phyloP scores from a whole-genome alignment of 1,140 invertebrate genomes.

The Nixonia krombeini region DNA sequence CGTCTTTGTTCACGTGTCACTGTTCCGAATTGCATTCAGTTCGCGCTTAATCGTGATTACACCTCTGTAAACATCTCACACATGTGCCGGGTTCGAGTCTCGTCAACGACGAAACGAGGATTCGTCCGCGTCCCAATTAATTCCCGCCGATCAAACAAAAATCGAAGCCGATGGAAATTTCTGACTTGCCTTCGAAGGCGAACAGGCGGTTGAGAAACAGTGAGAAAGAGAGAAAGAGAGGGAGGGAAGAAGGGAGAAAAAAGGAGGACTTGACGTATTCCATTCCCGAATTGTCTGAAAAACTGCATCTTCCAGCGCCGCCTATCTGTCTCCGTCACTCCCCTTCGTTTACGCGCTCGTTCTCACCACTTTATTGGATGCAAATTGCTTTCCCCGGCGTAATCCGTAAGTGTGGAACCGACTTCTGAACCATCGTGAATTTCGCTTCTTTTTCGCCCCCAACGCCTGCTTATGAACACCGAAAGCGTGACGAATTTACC shows the following conservation, averaged over 20 bases:
- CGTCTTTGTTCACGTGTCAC: no score
- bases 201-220: neutral
- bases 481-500: constrained; percentile 40
- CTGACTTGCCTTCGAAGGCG: no score
- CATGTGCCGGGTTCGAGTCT: no score
- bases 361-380: constrained; percentile 48
- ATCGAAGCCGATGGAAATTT: no score
- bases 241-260: constrained; percentile 4
- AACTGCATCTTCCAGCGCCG: neutral
- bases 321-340: constrained; percentile 7
- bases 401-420: constrained; percentile 32
- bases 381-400: constrained; percentile 47
- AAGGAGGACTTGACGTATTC: neutral
- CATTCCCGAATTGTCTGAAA: no score
- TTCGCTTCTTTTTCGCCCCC: constrained; percentile 17
- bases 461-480: constrained; percentile 29
- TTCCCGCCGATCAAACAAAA: no score
- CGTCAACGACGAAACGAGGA: no score
- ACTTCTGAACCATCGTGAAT: constrained; percentile 18
- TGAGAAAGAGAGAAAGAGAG: neutral
- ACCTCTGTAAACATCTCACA: no score
- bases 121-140: no score
- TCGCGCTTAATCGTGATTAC: no score
- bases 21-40: no score
- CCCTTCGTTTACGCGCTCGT: constrained; percentile 9